phyloP scores from a whole-genome alignment of 2,113 vertebrate species.

The Lepidothrix coronata region DNA sequence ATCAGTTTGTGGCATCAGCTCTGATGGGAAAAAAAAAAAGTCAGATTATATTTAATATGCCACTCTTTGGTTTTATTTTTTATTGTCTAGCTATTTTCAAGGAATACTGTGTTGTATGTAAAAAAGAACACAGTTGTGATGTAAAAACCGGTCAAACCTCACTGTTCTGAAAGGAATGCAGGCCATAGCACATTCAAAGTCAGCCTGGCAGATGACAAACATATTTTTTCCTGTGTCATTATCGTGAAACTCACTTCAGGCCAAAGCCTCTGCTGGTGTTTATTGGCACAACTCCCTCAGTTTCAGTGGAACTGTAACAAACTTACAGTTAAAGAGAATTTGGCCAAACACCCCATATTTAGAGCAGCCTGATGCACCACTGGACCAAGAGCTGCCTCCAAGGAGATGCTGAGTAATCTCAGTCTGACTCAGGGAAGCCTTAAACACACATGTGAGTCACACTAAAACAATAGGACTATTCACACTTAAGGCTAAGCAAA shows the following conservation, averaged over 20 bases:
- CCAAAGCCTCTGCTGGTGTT: not conserved
- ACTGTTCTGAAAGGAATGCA: not conserved
- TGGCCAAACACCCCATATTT: not conserved
- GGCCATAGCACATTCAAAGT: not conserved
- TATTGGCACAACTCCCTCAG: not conserved
- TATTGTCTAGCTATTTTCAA: not conserved
- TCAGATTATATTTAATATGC: not conserved
- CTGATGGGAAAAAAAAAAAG: not conserved
- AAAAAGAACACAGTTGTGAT: not conserved
- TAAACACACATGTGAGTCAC: not conserved
- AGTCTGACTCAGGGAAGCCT: not conserved
- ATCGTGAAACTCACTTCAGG: not conserved
- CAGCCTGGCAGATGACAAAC: not conserved
- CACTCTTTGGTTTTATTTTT: not conserved
- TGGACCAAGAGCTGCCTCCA: not conserved
- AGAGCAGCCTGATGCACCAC: not conserved
- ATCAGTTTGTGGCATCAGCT: not conserved
- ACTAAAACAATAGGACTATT: not conserved
- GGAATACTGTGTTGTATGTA: not conserved
- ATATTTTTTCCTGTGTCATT: not conserved
- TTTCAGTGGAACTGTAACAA: not conserved
- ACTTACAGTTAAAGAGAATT: not conserved
- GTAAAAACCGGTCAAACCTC: not conserved
- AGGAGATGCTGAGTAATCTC: constrained; percentile 1
- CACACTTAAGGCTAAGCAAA: constrained; percentile 4